phyloP scores from a whole-genome alignment of 2,113 vertebrate genomes.

The Patagioenas fasciata region DNA sequence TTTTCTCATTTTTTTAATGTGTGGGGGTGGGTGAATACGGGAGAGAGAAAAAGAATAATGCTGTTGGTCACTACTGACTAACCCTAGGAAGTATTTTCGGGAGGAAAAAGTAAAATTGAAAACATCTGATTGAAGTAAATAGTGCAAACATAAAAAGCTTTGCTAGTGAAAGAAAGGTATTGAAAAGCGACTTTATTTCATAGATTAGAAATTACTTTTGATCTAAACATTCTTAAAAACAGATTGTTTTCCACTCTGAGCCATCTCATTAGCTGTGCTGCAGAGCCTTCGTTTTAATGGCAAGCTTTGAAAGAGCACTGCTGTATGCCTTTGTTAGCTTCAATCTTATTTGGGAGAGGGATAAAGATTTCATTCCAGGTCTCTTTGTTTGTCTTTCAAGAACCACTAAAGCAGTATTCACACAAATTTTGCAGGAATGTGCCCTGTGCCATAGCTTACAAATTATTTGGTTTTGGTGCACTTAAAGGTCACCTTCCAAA shows the following conservation, averaged over 20 bases:
- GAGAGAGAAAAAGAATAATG: constrained; percentile 69
- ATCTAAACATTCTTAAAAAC: constrained; percentile 81
- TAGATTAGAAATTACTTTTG: constrained; percentile 86
- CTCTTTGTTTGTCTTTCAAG: constrained; percentile 81
- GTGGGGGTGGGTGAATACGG: constrained; percentile 30
- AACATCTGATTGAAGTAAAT: constrained; percentile 88
- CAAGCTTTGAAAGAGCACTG: constrained; percentile 68
- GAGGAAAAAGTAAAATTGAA: constrained; percentile 80
- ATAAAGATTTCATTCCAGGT: constrained; percentile 76
- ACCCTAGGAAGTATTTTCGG: constrained; percentile 79
- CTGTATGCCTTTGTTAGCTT: constrained; percentile 71
- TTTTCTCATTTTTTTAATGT: constrained; percentile 56
- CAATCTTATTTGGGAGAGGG: constrained; percentile 69
- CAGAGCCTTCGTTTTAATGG: constrained; percentile 68
- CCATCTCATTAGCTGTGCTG: constrained; percentile 76
- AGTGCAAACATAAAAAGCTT: constrained; percentile 81
- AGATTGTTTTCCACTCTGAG: constrained; percentile 76
- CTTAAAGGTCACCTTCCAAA: constrained; percentile 86
- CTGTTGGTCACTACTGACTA: constrained; percentile 72
- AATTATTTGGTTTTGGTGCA: constrained; percentile 87
- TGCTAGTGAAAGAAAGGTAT: constrained; percentile 79
- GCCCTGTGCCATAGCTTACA: constrained; percentile 81
- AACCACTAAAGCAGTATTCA: constrained; percentile 80
- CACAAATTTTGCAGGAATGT: constrained; percentile 85
- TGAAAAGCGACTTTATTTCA: constrained; percentile 80